Conservation (phyloP, 1,140 invertebrate genomes). For the Drosophila fuyamai region DNA sequence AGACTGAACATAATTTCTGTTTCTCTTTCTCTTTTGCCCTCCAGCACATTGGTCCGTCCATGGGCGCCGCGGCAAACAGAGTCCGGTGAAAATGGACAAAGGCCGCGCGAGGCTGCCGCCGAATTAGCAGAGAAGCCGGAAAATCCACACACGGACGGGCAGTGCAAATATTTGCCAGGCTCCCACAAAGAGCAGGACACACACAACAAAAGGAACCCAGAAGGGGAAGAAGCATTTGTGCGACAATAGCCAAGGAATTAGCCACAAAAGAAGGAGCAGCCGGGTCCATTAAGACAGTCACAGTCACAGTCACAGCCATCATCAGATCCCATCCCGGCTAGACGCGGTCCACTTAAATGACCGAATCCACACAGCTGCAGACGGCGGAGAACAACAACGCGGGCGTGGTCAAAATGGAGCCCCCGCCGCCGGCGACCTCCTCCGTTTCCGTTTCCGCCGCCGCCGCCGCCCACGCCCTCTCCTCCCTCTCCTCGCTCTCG, state of each 20-base stretch:
- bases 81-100: conserved; percentile 80
- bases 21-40: conserved; percentile 12
- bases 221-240: conserved; percentile 26
- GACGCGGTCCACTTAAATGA: conserved; percentile 75
- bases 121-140: conserved; percentile 64
- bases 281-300: conserved; percentile 61
- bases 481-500: conserved; percentile 66
- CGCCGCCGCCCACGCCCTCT: conserved; percentile 49
- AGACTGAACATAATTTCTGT: conserved; percentile 30
- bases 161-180: conserved; percentile 72
- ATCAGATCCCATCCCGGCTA: conserved; percentile 33
- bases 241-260: conserved; percentile 56
- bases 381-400: conserved; percentile 84
- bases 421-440: conserved; percentile 78
- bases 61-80: conserved; percentile 53
- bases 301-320: background rate
- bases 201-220: conserved; percentile 27
- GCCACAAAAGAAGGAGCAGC: conserved; percentile 59
- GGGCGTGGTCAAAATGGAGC: conserved; percentile 84
- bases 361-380: conserved; percentile 84
- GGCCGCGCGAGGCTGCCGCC: conserved; percentile 74
- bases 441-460: conserved; percentile 48
- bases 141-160: conserved; percentile 39
- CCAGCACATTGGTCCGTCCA: conserved; percentile 67
- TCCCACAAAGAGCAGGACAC: conserved; percentile 10